phyloP scores from a whole-genome alignment of 64 coral and sea anemone genomes.

The Stichodactyla mertensii region DNA sequence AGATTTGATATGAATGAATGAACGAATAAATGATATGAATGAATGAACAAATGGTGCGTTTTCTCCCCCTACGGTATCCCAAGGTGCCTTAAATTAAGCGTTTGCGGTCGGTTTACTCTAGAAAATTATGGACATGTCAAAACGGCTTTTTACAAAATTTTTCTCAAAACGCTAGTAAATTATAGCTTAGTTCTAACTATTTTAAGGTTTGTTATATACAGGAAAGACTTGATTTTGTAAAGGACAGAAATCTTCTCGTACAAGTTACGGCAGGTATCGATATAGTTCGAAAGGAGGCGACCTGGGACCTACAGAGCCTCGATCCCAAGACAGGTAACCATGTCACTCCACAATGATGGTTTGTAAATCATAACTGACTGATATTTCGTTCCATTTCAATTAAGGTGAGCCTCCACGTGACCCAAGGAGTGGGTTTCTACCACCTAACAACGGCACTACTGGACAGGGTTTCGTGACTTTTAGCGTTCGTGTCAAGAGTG shows the following conservation, averaged over 20 bases:
- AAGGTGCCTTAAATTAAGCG: neutral
- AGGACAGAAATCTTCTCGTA: slow-evolving; percentile 44
- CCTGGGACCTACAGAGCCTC: slow-evolving; percentile 66
- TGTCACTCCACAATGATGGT: neutral
- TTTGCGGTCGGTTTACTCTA: neutral
- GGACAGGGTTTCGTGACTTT: slow-evolving; percentile 82
- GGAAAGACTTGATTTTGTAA: slow-evolving; percentile 61
- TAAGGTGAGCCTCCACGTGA: slow-evolving; percentile 60
- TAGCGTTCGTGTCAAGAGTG: slow-evolving; percentile 39
- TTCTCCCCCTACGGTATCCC: neutral
- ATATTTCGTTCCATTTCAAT: neutral
- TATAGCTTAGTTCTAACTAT: neutral
- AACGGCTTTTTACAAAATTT: neutral
- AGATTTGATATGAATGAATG: no score
- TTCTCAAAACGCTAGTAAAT: neutral
- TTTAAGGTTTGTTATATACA: neutral
- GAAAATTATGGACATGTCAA: neutral
- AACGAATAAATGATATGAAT: no score
- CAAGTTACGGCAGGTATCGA: slow-evolving; percentile 61
- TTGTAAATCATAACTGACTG: neutral
- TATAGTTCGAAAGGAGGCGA: slow-evolving; percentile 44
- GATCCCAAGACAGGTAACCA: slow-evolving; percentile 63
- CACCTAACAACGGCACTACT: slow-evolving; percentile 77
- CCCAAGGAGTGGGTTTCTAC: slow-evolving; percentile 63
- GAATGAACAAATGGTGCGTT: no score